Base-by-base conservation (phyloP, 1,140 invertebrate genomes). In the Solenopsis fugax region DNA sequence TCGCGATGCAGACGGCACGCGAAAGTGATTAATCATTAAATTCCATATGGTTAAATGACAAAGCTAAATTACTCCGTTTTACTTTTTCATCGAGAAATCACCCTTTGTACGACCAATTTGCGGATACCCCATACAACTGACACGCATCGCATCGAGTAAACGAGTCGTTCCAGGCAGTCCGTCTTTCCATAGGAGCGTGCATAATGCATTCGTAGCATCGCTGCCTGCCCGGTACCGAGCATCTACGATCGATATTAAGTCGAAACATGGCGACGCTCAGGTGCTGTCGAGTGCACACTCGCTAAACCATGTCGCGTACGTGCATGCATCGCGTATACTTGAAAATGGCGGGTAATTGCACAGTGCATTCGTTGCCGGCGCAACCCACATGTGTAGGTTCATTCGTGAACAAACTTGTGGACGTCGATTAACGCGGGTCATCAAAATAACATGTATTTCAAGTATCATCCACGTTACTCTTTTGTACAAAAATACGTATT, bases 231-330 rank as follows among this genome's bases (percentile, higher is more conserved):
- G 41, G 41, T 82, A 73, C 52, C 54, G 80, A 73, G 56, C 54
- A 84, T 84, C 80, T 50, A 60, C 80, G 80, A 84, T 84, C 80
- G 69, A 84, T 84, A 84, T 75, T 71, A 84, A 84, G 80, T 84
- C 80, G 80, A 84, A 75, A 62, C 71, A 84, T 84, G 80, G 80
- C 69, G 69, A 84, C 80, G 54, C 18, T 62, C 54, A 75, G 69
- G 69, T 84, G 34, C 77, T 18, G 24, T 67, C 76, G 60, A 52
- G 12, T 80, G 54, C 24, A 72, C 67, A 54, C 41, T 60, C 64
- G 18, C 67, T 73, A 58, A 73, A 48, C 52, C 52, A 24, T 52
- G 13, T 81, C 80, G 41, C 69, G 24, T 54, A 69, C 29, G 41
- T 73, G 45, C 67, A 58, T 12, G 80, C 24, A 60, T 12, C 52